Conservation (phyloP, 2,113 vertebrate genomes). For the Eublepharis macularius region DNA sequence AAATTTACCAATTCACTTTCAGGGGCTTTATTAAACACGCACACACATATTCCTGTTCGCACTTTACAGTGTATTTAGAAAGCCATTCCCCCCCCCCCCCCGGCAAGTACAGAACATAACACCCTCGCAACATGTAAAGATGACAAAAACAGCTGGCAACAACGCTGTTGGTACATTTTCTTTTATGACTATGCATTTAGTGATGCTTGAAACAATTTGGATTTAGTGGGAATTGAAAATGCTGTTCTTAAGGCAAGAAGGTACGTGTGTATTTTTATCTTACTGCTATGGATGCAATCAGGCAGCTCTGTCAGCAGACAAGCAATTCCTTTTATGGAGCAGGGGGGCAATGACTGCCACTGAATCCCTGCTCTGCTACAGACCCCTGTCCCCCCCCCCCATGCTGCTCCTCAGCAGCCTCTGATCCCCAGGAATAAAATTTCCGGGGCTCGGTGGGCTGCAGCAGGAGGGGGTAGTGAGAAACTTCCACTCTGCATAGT, state of each 20-base stretch:
- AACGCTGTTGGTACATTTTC: background rate
- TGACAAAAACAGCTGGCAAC: background rate
- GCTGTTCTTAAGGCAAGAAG: background rate
- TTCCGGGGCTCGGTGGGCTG: too few relatives aligned
- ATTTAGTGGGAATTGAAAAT: background rate
- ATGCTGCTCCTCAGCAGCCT: too few relatives aligned
- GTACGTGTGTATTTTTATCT: background rate
- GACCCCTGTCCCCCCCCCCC: too few relatives aligned
- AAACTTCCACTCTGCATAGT: too few relatives aligned
- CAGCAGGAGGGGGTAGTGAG: too few relatives aligned
- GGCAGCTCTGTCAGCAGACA: too few relatives aligned
- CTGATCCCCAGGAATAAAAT: too few relatives aligned
- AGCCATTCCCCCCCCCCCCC: background rate
- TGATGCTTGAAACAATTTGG: background rate
- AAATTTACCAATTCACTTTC: background rate
- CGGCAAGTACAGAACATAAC: background rate
- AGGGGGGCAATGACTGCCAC: too few relatives aligned
- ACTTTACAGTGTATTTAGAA: background rate
- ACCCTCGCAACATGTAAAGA: background rate
- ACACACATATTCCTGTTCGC: background rate
- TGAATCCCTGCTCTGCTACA: too few relatives aligned
- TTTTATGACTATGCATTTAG: too few relatives aligned
- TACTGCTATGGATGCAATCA: background rate
- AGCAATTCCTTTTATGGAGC: too few relatives aligned
- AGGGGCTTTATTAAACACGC: accelerated